Percentiles rank a stretch among this genome's conserved stretches.
Evolutionary conservation across 2,797 vertebrate species (phyloP).

Genomic region (Phyllotis vaccarum): DNA sequence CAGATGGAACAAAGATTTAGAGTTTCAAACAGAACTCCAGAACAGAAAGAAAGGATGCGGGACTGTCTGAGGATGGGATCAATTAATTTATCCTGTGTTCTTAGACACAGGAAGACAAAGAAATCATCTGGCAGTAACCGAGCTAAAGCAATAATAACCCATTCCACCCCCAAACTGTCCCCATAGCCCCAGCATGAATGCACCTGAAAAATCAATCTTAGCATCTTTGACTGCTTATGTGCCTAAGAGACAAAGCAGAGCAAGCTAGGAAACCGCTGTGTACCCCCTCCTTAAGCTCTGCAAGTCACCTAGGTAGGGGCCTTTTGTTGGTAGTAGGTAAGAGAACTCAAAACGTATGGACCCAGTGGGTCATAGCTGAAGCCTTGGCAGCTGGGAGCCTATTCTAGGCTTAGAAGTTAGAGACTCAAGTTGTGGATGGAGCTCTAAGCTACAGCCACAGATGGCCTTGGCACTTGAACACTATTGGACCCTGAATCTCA

Average conservation of each 20-base stretch:
- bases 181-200: background rate
- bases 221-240: background rate
- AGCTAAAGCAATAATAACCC: constrained; percentile 20
- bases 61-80: constrained; percentile 58
- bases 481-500: background rate
- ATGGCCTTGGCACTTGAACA: background rate
- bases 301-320: background rate
- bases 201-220: constrained; percentile 30
- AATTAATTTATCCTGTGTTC: constrained; percentile 45
- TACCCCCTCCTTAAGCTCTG: background rate
- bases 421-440: background rate
- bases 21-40: constrained; percentile 67
- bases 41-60: constrained; percentile 56
- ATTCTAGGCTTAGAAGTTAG: background rate
- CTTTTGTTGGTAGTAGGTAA: background rate
- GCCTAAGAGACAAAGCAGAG: constrained; percentile 10
- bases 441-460: background rate
- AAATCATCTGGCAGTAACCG: background rate
- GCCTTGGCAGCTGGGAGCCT: background rate
- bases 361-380: background rate
- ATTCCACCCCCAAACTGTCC: background rate
- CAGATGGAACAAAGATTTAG: constrained; percentile 70
- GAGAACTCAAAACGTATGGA: background rate
- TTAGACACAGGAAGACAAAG: constrained; percentile 51
- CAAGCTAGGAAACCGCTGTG: constrained; percentile 33